phyloP scores from a whole-genome alignment of 2,797 vertebrate genomes.

The Phoeniculus purpureus region DNA sequence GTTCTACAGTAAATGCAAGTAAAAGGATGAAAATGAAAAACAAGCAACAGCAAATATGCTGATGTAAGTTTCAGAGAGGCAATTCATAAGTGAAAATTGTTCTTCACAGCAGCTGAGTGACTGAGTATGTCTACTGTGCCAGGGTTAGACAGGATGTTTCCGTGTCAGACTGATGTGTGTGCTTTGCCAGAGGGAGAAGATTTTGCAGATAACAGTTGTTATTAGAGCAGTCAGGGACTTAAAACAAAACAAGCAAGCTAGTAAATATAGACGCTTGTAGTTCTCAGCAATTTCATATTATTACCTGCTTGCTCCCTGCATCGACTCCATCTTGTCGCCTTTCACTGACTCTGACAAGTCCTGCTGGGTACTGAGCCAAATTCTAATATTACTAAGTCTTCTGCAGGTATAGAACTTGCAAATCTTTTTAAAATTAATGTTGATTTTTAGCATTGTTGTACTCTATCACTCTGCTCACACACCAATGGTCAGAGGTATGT shows the following conservation, averaged over 20 bases:
- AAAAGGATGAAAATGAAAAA: background rate
- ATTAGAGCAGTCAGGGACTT: background rate
- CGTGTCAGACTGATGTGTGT: background rate
- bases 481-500: rapidly evolving
- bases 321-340: background rate
- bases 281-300: background rate
- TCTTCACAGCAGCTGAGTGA: background rate
- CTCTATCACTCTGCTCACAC: background rate
- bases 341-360: background rate
- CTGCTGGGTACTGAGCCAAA: background rate
- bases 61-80: background rate
- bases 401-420: background rate
- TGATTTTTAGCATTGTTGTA: background rate
- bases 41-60: background rate
- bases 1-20: background rate
- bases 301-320: background rate
- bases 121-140: background rate
- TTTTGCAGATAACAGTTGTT: background rate
- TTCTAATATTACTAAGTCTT: background rate
- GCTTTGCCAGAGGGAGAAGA: background rate
- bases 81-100: background rate
- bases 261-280: background rate
- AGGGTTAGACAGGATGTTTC: background rate
- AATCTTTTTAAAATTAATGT: background rate
- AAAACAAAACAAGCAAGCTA: background rate